A percentile compares a stretch with the other conserved stretches of the same genome.
phyloP scores from a whole-genome alignment of 2,888 invertebrate species.

The Amblyjoppa proteus region DNA sequence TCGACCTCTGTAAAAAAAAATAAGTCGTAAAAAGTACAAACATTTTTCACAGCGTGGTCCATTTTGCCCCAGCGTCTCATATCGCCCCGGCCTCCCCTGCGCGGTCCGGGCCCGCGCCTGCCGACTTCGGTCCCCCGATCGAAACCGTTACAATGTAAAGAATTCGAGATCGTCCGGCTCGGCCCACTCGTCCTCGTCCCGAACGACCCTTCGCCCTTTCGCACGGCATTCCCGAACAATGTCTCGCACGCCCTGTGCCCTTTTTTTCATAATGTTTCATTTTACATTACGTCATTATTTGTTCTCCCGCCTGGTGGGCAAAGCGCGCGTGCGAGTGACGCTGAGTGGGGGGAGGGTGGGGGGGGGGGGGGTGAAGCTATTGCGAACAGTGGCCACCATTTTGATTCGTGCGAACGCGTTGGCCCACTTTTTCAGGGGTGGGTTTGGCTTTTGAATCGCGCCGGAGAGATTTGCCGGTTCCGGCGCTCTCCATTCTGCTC shows the following conservation, averaged over 20 bases:
- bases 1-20: too few relatives aligned
- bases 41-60: too few relatives aligned
- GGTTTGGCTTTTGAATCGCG: constrained; percentile 74
- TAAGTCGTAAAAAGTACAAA: too few relatives aligned
- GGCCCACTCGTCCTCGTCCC: not conserved
- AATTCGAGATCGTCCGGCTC: constrained; percentile 7
- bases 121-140: constrained; percentile 10
- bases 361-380: not conserved
- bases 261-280: constrained; percentile 49
- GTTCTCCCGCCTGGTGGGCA: constrained; percentile 1
- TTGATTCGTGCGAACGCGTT: constrained; percentile 78
- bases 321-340: constrained; percentile 2
- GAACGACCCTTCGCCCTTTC: not conserved
- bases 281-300: constrained; percentile 48
- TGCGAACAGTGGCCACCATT: constrained; percentile 76
- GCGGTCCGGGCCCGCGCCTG: not conserved
- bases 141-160: constrained; percentile 48
- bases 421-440: constrained; percentile 79
- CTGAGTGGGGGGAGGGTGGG: not conserved
- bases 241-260: constrained; percentile 23
- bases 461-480: constrained; percentile 68
- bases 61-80: not conserved
- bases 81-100: not conserved
- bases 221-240: constrained; percentile 61
- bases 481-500: constrained; percentile 46